phyloP scores from a whole-genome alignment of 2,797 vertebrate genomes.

The Poecilia velifera region DNA sequence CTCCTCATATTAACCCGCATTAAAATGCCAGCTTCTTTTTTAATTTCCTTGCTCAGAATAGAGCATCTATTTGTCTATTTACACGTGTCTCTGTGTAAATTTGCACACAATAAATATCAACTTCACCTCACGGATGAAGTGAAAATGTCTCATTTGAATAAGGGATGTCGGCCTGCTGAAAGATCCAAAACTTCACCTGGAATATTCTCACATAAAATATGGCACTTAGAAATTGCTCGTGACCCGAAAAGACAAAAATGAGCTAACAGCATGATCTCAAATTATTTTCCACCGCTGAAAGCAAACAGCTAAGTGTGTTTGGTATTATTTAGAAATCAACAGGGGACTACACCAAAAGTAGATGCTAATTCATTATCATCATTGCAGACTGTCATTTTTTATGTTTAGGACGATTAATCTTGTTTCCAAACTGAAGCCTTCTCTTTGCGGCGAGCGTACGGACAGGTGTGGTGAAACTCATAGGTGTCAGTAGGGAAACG shows the following conservation, averaged over 20 bases:
- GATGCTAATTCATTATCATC: constrained; percentile 38
- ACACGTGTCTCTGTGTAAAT: constrained; percentile 36
- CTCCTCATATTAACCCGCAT: constrained; percentile 10
- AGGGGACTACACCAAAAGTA: constrained; percentile 21
- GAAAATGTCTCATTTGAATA: constrained; percentile 45
- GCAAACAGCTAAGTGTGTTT: constrained; percentile 24
- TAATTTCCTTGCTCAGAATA: constrained; percentile 26
- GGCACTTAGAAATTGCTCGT: not conserved
- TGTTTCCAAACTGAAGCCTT: constrained; percentile 37
- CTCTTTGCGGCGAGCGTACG: constrained; percentile 17
- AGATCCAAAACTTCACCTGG: constrained; percentile 16
- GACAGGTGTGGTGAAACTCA: constrained; percentile 31
- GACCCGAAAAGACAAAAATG: not conserved
- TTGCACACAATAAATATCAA: constrained; percentile 34
- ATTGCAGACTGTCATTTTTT: constrained; percentile 34
- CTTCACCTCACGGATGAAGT: constrained; percentile 19
- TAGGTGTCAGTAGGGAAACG: constrained; percentile 51
- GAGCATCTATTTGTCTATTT: constrained; percentile 35
- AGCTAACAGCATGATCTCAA: not conserved
- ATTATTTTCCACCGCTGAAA: constrained; percentile 20
- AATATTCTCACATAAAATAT: constrained; percentile 6
- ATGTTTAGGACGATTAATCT: constrained; percentile 38
- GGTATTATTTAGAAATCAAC: constrained; percentile 18
- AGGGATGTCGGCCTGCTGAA: constrained; percentile 10
- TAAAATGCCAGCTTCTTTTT: constrained; percentile 25